Percentiles rank a stretch among this genome's conserved stretches.
These are phyloP conservation scores for Plecotus auritus DNA, from an alignment of 2,113 vertebrate species.

Conservation along the genomic window DNA sequence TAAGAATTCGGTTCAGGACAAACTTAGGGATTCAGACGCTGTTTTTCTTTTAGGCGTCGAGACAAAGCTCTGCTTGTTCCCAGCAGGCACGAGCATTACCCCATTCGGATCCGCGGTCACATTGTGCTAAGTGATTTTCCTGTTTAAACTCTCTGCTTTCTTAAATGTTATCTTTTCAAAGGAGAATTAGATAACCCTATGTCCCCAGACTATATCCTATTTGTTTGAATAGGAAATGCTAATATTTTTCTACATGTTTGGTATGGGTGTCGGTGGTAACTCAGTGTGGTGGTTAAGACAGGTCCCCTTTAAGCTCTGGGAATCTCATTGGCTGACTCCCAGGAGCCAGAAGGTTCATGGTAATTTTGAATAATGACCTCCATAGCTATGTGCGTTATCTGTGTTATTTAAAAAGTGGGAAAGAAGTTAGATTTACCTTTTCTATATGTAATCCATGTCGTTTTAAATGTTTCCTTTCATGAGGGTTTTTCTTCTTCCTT, in stretches of 20 bases:
- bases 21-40: neutral
- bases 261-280: constrained; percentile 10
- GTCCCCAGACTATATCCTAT: constrained; percentile 65
- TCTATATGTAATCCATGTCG: neutral
- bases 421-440: neutral
- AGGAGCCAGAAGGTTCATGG: neutral
- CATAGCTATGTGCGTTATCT: neutral
- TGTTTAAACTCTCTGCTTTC: constrained; percentile 50
- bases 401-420: neutral
- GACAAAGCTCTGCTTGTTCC: constrained; percentile 33
- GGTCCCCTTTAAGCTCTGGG: neutral
- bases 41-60: neutral
- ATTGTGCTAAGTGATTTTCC: constrained; percentile 1
- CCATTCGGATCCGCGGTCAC: neutral
- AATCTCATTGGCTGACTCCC: neutral
- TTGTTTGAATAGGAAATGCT: constrained; percentile 70
- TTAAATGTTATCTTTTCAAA: constrained; percentile 64
- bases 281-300: neutral
- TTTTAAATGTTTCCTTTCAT: neutral
- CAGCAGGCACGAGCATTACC: fast-evolving
- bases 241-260: constrained; percentile 69
- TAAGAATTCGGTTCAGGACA: neutral
- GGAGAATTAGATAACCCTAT: constrained; percentile 61
- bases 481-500: neutral
- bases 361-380: neutral